phyloP scores from a whole-genome alignment of 1,140 invertebrate genomes.

The Calycopis cecrops region DNA sequence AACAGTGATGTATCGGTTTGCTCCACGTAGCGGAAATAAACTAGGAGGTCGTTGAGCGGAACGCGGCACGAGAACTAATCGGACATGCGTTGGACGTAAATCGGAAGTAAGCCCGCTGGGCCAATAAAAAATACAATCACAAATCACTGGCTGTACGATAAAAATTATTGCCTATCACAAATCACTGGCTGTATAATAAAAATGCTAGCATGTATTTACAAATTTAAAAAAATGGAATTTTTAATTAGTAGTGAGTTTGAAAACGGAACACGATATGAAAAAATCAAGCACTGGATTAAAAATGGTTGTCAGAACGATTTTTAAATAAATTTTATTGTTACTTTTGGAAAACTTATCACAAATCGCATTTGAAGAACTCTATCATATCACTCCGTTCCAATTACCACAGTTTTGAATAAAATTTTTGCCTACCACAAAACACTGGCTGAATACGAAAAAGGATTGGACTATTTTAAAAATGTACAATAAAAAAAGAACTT shows the following conservation, averaged over 20 bases:
- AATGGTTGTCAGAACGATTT: no score
- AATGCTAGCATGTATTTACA: conserved; percentile 7
- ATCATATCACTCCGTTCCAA: conserved; percentile 68
- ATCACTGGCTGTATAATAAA: conserved; percentile 11
- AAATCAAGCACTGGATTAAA: no score
- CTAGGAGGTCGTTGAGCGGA: conserved; percentile 38
- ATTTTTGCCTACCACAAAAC: not conserved
- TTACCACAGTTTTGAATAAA: conserved; percentile 7
- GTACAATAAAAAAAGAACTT: not conserved
- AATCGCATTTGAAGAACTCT: conserved; percentile 32
- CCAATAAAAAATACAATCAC: conserved; percentile 10
- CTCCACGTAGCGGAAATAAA: conserved; percentile 38
- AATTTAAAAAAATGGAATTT: no score
- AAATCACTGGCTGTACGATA: conserved; percentile 22
- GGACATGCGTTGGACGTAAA: conserved; percentile 27
- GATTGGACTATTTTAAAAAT: no score
- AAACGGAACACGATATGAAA: conserved; percentile 25
- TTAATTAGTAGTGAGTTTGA: conserved; percentile 13
- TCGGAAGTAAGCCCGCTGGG: conserved; percentile 30
- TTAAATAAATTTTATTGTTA: no score
- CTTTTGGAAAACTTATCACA: conserved; percentile 2
- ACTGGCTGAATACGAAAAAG: conserved; percentile 2
- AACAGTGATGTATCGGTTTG: conserved; percentile 54
- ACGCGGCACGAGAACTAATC: conserved; percentile 38
- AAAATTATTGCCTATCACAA: conserved; percentile 15